Percentiles rank a stretch among this genome's conserved stretches.
Conservation (phyloP, 2,797 vertebrate genomes). For the Microhierax caerulescens region DNA sequence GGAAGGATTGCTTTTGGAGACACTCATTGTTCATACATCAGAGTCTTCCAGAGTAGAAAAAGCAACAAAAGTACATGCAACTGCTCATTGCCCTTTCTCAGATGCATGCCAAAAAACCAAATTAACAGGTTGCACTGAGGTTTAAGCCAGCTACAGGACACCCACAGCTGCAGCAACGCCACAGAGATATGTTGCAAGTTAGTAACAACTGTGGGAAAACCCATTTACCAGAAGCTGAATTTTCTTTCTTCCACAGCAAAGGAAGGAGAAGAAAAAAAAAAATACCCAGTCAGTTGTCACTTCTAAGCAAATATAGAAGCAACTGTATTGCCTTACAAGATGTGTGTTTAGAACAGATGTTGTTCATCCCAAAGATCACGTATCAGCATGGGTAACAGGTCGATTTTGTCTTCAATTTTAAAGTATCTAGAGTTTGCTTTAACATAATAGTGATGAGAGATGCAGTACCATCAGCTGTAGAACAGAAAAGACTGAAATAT, state of each 20-base stretch:
- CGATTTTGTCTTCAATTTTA: background rate
- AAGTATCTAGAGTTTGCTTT: background rate
- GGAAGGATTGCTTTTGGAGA: background rate
- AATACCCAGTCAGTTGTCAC: background rate
- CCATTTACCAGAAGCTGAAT: background rate
- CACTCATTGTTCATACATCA: background rate
- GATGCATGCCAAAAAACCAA: background rate
- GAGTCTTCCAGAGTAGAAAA: background rate
- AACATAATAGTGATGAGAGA: background rate
- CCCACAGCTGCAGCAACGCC: conserved; percentile 6
- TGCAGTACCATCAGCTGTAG: background rate
- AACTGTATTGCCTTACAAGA: background rate
- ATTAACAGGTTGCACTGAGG: background rate
- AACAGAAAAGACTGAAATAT: background rate
- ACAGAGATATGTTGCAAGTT: background rate
- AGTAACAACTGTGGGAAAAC: conserved; percentile 21
- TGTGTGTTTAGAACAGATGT: background rate
- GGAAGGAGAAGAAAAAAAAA: background rate
- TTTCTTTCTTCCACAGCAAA: background rate
- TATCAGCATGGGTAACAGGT: background rate
- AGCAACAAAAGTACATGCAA: background rate
- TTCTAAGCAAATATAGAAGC: background rate
- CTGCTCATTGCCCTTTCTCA: background rate
- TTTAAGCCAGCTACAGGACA: background rate
- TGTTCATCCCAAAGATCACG: background rate